phyloP scores from a whole-genome alignment of 2,888 invertebrate genomes.

The Acleris sparsana region DNA sequence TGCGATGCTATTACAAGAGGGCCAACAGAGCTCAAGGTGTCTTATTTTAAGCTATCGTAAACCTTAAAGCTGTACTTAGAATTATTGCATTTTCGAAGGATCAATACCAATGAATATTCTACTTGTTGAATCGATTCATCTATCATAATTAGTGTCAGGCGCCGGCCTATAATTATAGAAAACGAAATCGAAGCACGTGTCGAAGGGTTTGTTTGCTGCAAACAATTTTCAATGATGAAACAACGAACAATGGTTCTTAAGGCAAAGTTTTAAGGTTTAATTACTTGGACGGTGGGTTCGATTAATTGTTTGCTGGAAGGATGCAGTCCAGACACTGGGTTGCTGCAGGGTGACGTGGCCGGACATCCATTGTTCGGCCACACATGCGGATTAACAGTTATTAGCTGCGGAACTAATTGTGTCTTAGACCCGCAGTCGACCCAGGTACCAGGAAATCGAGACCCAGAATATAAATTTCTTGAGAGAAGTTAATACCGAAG shows the following conservation, averaged over 20 bases:
- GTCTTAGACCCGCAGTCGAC: neutral
- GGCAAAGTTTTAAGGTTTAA: slow-evolving; percentile 18
- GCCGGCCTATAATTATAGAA: slow-evolving; percentile 32
- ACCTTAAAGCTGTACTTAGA: neutral
- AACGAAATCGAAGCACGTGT: slow-evolving; percentile 35
- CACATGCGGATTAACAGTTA: slow-evolving; percentile 43
- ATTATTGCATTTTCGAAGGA: slow-evolving; percentile 5
- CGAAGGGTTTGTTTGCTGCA: slow-evolving; percentile 21
- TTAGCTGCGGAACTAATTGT: slow-evolving; percentile 35
- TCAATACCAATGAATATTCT: slow-evolving; percentile 17
- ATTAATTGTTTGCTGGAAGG: slow-evolving; percentile 62
- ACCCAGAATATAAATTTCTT: neutral
- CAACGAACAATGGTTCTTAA: slow-evolving; percentile 11
- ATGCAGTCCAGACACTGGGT: slow-evolving; percentile 67
- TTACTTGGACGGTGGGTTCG: slow-evolving; percentile 37
- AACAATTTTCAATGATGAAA: slow-evolving; percentile 11
- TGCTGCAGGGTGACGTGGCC: slow-evolving; percentile 62
- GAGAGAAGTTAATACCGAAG: neutral
- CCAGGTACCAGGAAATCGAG: neutral
- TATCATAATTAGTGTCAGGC: slow-evolving; percentile 36
- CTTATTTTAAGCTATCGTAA: neutral
- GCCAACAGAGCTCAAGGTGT: neutral
- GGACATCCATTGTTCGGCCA: slow-evolving; percentile 63
- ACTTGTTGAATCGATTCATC: slow-evolving; percentile 27
- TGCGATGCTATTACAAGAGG: neutral